Evolutionary conservation across 2,888 invertebrate genomes (phyloP).

Genomic region (Notodonta dromedarius): DNA sequence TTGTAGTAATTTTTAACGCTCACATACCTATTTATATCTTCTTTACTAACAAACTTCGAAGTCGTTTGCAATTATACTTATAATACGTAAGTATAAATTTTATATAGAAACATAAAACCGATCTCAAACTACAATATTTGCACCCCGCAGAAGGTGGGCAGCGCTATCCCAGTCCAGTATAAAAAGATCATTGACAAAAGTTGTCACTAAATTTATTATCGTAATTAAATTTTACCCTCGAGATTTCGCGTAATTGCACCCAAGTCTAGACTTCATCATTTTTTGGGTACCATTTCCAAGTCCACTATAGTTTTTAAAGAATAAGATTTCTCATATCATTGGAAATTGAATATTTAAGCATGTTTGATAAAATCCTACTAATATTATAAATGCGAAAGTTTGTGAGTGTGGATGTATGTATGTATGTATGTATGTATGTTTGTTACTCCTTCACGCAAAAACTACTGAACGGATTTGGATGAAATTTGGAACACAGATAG

Average conservation of each 20-base stretch:
- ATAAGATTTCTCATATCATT: too few relatives aligned
- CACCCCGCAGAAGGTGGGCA: conserved; percentile 26
- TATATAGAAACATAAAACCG: conserved; percentile 20
- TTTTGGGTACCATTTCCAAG: background rate
- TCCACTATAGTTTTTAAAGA: too few relatives aligned
- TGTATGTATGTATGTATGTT: too few relatives aligned
- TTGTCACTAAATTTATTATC: conserved; percentile 40
- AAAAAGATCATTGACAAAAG: conserved; percentile 25
- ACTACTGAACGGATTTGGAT: too few relatives aligned
- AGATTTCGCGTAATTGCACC: conserved; percentile 19
- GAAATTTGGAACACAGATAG: too few relatives aligned
- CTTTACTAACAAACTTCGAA: conserved; percentile 15
- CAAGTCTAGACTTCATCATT: conserved; percentile 37
- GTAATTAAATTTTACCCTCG: conserved; percentile 46
- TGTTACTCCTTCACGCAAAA: too few relatives aligned
- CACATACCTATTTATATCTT: conserved; percentile 6
- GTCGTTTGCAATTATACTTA: conserved; percentile 20
- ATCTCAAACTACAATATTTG: conserved; percentile 26
- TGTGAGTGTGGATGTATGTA: too few relatives aligned
- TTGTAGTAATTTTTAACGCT: conserved; percentile 8
- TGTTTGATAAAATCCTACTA: too few relatives aligned
- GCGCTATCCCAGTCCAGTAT: conserved; percentile 22
- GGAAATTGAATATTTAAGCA: too few relatives aligned
- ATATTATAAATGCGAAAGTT: too few relatives aligned
- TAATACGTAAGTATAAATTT: too few relatives aligned